Base-by-base conservation (phyloP, 2,888 invertebrate genomes). In the Lysandra bellargus region DNA sequence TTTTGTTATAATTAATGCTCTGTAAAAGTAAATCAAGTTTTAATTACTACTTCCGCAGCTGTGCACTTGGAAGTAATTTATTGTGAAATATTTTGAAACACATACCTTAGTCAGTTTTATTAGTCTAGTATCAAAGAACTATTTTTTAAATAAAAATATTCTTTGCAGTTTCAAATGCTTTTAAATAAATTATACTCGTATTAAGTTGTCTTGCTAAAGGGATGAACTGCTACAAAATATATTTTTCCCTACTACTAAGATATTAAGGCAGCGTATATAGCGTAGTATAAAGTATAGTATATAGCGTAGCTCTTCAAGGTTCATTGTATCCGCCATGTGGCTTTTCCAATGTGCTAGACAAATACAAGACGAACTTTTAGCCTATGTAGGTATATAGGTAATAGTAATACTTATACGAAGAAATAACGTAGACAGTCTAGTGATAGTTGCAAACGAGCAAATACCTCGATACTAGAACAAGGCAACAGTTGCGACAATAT, bases 381-480 rank as follows among this genome's bases (percentile, higher is more conserved):
- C 1, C 60, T 57, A n/a, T 60, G n/a, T 60, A 14, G n/a, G n/a
- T n/a, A 53, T 14, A 60, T n/a, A 60, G 17, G 1, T 60, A 64
- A 64, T 12, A 64, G 49, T 49, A 49, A 12, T 44, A 9, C 3
- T 53, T 33, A 33, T 14, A 69, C 69, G 17, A 69, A 12, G 33
- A 33, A 33, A 37, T 69, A 69, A 64, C 30, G 14, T 12, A 37
- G 69, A 33, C 33, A 37, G 12, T 37, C 69, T 7, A 37, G 69
- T 37, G 37, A 69, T 69, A 69, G 69, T 69, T 69, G 14, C 14
- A 69, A 69, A 69, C 33, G 6, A 69, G 69, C 69, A 69, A 57
- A 76, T 76, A 57, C 40, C 74, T 44, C 49, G 76, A 76, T 76
- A 76, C 57, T 76, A 57, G 76, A 76, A 75, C 76, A 76, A 76